Evolutionary conservation across 2,797 vertebrate genomes (phyloP).

Genomic region (Myioborus miniatus): DNA sequence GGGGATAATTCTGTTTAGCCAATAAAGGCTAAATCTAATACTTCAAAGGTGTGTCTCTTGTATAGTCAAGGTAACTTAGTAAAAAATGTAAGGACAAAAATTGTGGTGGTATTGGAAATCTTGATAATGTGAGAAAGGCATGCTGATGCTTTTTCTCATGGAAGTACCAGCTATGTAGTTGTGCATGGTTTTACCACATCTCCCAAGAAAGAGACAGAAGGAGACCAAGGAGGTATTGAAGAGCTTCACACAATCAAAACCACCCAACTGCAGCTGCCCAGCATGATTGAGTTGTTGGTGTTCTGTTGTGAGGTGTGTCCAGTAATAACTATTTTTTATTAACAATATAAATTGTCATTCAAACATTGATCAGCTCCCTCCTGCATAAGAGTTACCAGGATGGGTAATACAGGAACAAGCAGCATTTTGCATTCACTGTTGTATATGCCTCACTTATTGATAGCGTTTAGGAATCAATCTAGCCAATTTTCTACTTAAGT

Average conservation of each 20-base stretch:
- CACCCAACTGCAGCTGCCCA: neutral
- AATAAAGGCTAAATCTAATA: neutral
- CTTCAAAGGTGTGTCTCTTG: neutral
- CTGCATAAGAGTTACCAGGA: neutral
- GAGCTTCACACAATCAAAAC: neutral
- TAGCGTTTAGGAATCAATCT: neutral
- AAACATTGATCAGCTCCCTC: neutral
- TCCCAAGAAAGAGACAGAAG: neutral
- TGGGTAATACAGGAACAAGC: neutral
- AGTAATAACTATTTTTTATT: neutral
- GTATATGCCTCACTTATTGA: neutral
- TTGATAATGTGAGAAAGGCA: neutral
- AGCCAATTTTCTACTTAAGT: neutral
- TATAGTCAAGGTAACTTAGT: neutral
- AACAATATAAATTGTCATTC: neutral
- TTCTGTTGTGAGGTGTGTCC: accelerated
- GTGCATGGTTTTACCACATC: neutral
- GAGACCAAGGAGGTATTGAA: neutral
- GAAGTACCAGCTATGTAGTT: accelerated
- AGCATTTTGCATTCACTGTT: neutral
- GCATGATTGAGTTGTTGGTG: neutral
- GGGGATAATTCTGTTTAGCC: neutral
- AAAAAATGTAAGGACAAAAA: neutral
- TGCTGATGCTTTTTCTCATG: neutral
- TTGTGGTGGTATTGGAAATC: neutral